These are phyloP conservation scores for Ifrita kowaldi DNA, from an alignment of 2,113 vertebrate species.

Conservation along the genomic window DNA sequence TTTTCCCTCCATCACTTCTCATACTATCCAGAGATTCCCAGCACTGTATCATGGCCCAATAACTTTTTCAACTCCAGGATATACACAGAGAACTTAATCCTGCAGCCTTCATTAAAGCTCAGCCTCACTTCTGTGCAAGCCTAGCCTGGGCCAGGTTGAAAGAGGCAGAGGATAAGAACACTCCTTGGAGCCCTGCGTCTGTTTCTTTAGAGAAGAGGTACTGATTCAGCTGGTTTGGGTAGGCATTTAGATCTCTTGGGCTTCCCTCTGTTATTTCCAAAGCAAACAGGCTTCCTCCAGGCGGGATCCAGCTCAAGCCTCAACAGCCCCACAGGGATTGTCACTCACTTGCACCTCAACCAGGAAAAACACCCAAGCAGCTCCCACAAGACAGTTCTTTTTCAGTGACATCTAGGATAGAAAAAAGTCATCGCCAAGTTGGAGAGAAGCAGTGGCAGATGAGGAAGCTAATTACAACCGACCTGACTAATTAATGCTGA, in stretches of 20 bases:
- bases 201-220: neutral
- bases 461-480: conserved; percentile 66
- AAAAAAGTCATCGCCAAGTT: conserved; percentile 54
- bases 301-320: neutral
- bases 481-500: conserved; percentile 68
- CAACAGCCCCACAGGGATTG: neutral
- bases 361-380: neutral
- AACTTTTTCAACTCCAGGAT: neutral
- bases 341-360: neutral
- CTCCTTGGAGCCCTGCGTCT: neutral
- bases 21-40: neutral
- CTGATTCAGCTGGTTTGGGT: neutral
- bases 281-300: neutral
- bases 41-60: neutral
- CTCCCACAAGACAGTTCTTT: neutral
- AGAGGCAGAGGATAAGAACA: neutral
- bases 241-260: neutral
- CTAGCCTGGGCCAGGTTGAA: neutral
- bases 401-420: neutral
- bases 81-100: neutral
- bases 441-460: conserved; percentile 52
- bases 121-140: neutral
- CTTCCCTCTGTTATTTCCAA: neutral
- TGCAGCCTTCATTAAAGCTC: neutral
- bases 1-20: neutral